Base-by-base conservation (phyloP, 2,888 invertebrate genomes). In the Ceratothoa steindachneri region DNA sequence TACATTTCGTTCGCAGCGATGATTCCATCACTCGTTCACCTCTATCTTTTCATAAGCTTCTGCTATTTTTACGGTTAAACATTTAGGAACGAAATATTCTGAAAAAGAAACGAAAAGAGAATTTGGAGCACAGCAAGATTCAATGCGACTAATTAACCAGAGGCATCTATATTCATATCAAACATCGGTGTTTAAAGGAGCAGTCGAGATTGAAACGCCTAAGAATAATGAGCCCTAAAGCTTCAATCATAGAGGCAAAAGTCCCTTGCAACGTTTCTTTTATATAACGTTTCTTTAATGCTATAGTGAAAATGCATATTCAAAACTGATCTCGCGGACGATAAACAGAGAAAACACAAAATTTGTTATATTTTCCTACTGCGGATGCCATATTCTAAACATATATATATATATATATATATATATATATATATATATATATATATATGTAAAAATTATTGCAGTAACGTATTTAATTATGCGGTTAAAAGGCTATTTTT, bases 111-210 rank as follows among this genome's bases (percentile, higher is more conserved):
- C 75, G 72, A 75, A 75, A 30, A 70, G 69, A 55, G 66, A 72
- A 70, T 66, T 75, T 41, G 69, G 70, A 55, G 69, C 66, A 72
- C 69, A 75, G 72, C 72, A 75, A 75, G 72, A 73, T 72, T 75
- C 72, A 75, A 75, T 75, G 75, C 71, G 72, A 72, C 75, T 75
- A 76, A 76, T 76, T 75, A 75, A 76, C 73, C 75, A 67, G 72
- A 72, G n/a, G 75, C 75, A 76, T 76, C 75, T 76, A 76, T 76
- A 76, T 76, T 76, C 75, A 76, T 76, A 76, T 76, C 75, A 76
- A 76, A 76, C 75, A 76, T 73, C 19, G 55, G 55, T 55, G 55
- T 55, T 55, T 55, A 55, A 55, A 55, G 55, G 55, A 55, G 55
- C 55, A 55, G 55, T 55, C 55, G 55, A 55, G 24, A 55, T 55